Percentiles rank a stretch among this genome's conserved stretches.
phyloP scores from a whole-genome alignment of 35 echinoderm and acorn worm genomes.

The Ophioderma brevispina region DNA sequence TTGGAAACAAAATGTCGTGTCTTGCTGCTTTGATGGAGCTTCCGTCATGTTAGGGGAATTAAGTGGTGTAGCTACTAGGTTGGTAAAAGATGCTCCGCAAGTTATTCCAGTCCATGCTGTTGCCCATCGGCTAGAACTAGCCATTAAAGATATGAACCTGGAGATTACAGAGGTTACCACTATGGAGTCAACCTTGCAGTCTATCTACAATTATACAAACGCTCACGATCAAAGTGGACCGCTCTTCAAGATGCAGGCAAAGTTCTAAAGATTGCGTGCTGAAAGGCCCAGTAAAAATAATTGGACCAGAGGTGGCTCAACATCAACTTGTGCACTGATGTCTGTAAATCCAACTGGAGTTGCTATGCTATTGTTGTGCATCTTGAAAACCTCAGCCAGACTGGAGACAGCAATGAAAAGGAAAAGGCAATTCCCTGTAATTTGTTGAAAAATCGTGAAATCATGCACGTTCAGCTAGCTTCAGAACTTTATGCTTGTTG shows the following conservation, averaged over 20 bases:
- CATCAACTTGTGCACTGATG: too few relatives aligned
- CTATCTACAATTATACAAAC: constrained; percentile 16
- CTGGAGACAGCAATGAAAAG: too few relatives aligned
- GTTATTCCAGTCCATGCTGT: background rate
- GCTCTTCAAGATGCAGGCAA: constrained; percentile 11
- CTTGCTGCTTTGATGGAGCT: constrained; percentile 32
- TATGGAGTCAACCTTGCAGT: background rate
- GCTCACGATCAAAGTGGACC: background rate
- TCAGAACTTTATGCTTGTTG: too few relatives aligned
- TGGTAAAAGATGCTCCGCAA: background rate
- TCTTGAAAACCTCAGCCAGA: too few relatives aligned
- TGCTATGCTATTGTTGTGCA: too few relatives aligned
- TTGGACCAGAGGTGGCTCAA: constrained; percentile 16
- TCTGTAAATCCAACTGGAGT: too few relatives aligned
- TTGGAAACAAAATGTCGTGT: background rate
- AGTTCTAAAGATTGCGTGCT: background rate
- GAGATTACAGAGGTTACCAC: background rate
- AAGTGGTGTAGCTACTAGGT: background rate
- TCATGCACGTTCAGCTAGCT: too few relatives aligned
- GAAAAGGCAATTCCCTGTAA: too few relatives aligned
- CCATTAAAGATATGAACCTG: constrained; percentile 20
- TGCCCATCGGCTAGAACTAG: constrained; percentile 10
- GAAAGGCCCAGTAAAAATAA: background rate
- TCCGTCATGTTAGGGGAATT: background rate
- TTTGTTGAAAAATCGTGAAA: too few relatives aligned